Percentiles rank a stretch among this genome's conserved stretches.
phyloP scores from a whole-genome alignment of 2,113 vertebrate genomes.

The Muntiacus reevesi region DNA sequence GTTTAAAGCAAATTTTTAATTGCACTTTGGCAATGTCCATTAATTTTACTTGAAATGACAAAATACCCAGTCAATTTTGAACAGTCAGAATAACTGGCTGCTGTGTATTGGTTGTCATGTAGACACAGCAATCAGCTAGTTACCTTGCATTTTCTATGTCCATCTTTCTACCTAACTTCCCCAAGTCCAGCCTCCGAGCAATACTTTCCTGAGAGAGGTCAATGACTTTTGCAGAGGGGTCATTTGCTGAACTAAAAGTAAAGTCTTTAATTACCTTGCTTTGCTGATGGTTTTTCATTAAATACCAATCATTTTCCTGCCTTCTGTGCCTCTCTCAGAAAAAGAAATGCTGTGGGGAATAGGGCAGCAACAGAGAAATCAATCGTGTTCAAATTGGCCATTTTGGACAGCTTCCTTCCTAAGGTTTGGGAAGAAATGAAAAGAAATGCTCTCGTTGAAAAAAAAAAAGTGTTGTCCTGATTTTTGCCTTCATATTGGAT shows the following conservation, averaged over 20 bases:
- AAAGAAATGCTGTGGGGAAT: background rate
- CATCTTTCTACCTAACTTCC: background rate
- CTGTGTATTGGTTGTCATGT: background rate
- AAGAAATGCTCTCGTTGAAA: background rate
- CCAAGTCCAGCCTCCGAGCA: background rate
- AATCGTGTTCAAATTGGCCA: background rate
- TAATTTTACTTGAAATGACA: conserved; percentile 6
- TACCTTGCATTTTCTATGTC: background rate
- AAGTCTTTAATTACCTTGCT: conserved; percentile 22
- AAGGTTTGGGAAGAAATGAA: background rate
- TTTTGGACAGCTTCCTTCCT: background rate
- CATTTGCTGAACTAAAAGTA: conserved; percentile 13
- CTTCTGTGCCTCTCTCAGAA: background rate
- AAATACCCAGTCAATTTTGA: background rate
- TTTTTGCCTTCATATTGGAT: background rate
- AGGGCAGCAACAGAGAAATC: background rate
- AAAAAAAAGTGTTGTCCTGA: background rate
- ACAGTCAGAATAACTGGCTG: background rate
- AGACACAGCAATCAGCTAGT: background rate
- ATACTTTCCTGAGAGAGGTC: background rate
- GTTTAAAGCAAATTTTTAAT: background rate
- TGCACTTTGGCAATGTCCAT: background rate
- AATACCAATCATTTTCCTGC: background rate
- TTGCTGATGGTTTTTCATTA: conserved; percentile 10
- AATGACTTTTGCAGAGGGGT: background rate